phyloP scores from a whole-genome alignment of 1,140 invertebrate species.

The Macrobrachium rosenbergii region DNA sequence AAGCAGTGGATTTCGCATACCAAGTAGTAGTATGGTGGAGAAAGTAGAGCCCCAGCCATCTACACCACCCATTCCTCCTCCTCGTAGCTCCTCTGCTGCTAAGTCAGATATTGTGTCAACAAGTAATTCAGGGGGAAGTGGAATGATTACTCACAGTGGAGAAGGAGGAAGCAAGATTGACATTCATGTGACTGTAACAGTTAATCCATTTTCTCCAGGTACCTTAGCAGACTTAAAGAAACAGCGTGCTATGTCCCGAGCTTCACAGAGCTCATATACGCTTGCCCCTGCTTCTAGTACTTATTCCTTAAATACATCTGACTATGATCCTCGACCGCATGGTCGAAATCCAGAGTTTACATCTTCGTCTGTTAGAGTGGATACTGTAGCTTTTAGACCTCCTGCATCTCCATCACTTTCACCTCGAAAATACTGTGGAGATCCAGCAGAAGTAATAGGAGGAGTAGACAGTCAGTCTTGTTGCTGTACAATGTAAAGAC shows the following conservation, averaged over 20 bases:
- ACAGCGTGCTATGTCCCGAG: conserved; percentile 83
- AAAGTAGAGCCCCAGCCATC: conserved; percentile 10
- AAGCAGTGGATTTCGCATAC: background rate
- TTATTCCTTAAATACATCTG: conserved; percentile 44
- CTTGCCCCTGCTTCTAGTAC: conserved; percentile 52
- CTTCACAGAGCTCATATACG: conserved; percentile 61
- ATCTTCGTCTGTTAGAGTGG: conserved; percentile 46
- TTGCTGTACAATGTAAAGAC: conserved; percentile 53
- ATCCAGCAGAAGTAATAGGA: conserved; percentile 59
- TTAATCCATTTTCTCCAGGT: conserved; percentile 71
- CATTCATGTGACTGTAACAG: conserved; percentile 83
- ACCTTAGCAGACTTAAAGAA: conserved; percentile 92
- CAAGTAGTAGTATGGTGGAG: conserved; percentile 1
- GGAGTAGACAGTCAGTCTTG: conserved; percentile 58
- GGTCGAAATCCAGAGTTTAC: conserved; percentile 38
- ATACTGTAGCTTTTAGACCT: conserved; percentile 46
- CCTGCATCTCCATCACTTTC: conserved; percentile 46
- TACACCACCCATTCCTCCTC: conserved; percentile 53
- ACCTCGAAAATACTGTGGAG: conserved; percentile 55
- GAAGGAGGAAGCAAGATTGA: conserved; percentile 90
- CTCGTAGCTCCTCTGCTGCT: conserved; percentile 41
- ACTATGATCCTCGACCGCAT: conserved; percentile 45
- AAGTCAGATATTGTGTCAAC: conserved; percentile 30
- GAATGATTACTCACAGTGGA: conserved; percentile 71
- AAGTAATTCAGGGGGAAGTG: conserved; percentile 67